Percentiles rank a stretch among this genome's conserved stretches.
Evolutionary conservation across 92 coral and sea anemone species (phyloP).

Genomic region (Phenganax marumi): DNA sequence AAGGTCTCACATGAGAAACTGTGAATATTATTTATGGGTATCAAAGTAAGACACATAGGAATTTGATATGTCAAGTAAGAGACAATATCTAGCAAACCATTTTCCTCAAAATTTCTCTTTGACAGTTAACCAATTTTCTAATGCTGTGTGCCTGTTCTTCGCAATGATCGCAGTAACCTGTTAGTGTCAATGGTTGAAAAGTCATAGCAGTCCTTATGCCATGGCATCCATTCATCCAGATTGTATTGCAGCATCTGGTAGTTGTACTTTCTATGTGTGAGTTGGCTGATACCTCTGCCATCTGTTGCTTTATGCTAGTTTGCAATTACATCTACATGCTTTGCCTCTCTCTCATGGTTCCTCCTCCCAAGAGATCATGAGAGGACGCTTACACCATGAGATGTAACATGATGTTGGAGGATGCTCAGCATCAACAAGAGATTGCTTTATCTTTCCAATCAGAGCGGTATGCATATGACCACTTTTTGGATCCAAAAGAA

Average conservation of each 20-base stretch:
- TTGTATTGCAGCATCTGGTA: constrained; percentile 56
- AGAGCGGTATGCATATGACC: constrained; percentile 71
- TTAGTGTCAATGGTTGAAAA: too few species aligned
- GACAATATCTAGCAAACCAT: too few species aligned
- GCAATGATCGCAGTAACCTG: too few species aligned
- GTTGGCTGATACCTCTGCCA: constrained; percentile 54
- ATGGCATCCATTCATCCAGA: constrained; percentile 71
- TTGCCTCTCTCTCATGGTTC: constrained; percentile 53
- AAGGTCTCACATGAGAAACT: constrained; percentile 62
- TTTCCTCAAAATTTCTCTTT: too few species aligned
- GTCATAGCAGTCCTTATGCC: too few species aligned
- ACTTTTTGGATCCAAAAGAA: constrained; percentile 50
- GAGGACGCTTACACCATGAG: too few species aligned
- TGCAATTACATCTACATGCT: constrained; percentile 44
- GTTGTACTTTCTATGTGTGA: constrained; percentile 51
- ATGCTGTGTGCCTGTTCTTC: too few species aligned
- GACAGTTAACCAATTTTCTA: neutral
- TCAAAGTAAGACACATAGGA: too few species aligned
- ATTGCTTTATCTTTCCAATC: constrained; percentile 60
- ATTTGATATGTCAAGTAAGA: too few species aligned
- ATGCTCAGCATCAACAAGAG: constrained; percentile 62
- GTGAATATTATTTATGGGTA: constrained; percentile 50
- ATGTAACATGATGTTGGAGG: too few species aligned
- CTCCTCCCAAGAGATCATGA: constrained; percentile 45
- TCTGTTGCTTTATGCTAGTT: constrained; percentile 69